Evolutionary conservation across 2,888 invertebrate genomes (phyloP).

Genomic region (Lepetodrilus schrolli): DNA sequence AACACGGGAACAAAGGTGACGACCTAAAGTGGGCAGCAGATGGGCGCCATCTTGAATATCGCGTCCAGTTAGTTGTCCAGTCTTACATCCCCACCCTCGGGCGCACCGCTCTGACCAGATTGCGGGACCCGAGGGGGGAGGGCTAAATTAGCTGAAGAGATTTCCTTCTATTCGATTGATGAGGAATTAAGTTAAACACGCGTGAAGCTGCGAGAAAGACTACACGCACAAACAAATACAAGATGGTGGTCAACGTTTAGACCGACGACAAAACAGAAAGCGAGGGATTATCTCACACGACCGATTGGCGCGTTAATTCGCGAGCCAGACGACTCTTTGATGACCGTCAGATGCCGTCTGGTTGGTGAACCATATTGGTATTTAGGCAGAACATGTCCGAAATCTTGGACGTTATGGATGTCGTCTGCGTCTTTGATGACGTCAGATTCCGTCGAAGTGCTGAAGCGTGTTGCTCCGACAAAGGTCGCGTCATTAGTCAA

Average conservation of each 20-base stretch:
- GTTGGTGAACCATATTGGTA: conserved; percentile 2
- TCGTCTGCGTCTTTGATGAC: conserved; percentile 19
- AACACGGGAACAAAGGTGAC: conserved; percentile 12
- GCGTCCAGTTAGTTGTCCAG: neutral
- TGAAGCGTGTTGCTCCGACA: conserved; percentile 8
- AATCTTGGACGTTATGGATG: neutral
- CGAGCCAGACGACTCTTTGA: conserved; percentile 16
- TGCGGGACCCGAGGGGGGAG: conserved; percentile 9
- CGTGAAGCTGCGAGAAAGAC: neutral
- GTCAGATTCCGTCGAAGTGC: conserved; percentile 4
- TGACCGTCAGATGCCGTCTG: neutral
- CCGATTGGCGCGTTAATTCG: conserved; percentile 11
- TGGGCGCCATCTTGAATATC: conserved; percentile 11
- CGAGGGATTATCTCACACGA: conserved; percentile 7
- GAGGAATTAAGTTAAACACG: conserved; percentile 24
- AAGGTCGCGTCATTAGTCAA: conserved; percentile 14
- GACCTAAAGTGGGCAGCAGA: conserved; percentile 11
- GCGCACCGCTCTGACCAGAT: neutral
- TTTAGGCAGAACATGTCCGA: neutral
- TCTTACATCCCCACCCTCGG: neutral
- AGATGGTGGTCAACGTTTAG: conserved; percentile 8
- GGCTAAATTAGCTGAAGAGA: conserved; percentile 15
- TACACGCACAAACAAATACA: too few species aligned
- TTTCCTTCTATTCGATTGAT: conserved; percentile 12
- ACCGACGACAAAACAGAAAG: conserved; percentile 16